Evolutionary conservation across 2,113 vertebrate genomes (phyloP).

Genomic region (Henicopernis longicauda): DNA sequence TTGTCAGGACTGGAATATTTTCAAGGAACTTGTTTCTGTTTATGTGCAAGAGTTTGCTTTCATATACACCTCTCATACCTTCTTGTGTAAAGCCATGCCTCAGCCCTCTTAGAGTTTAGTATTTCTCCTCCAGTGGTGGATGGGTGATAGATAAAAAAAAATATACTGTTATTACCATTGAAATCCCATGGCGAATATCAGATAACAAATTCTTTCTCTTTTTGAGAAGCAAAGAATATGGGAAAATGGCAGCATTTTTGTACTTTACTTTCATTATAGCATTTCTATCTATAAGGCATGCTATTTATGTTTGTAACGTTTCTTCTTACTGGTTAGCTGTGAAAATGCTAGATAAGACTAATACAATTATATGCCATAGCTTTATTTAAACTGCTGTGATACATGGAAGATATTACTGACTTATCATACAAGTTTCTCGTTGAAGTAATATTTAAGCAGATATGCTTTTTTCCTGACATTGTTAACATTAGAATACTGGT

Average conservation of each 20-base stretch:
- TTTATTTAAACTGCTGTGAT: conserved; percentile 19
- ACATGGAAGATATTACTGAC: background rate
- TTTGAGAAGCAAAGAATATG: background rate
- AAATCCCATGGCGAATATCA: background rate
- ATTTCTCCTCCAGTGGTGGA: background rate
- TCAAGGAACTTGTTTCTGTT: background rate
- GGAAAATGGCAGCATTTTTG: background rate
- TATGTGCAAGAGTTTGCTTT: background rate
- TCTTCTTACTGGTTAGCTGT: background rate
- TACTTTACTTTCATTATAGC: background rate
- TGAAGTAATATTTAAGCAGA: background rate
- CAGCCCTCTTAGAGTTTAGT: background rate
- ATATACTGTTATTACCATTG: background rate
- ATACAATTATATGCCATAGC: background rate
- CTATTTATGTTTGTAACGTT: conserved; percentile 8
- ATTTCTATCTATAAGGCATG: background rate
- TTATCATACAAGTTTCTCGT: background rate
- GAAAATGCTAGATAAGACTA: background rate
- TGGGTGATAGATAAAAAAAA: background rate
- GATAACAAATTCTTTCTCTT: background rate
- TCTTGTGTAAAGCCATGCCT: background rate
- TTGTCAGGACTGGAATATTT: background rate
- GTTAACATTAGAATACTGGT: background rate
- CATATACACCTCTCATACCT: background rate
- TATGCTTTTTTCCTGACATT: background rate